Conservation (phyloP, 2,888 invertebrate species). For the Hypomecis punctinalis region DNA sequence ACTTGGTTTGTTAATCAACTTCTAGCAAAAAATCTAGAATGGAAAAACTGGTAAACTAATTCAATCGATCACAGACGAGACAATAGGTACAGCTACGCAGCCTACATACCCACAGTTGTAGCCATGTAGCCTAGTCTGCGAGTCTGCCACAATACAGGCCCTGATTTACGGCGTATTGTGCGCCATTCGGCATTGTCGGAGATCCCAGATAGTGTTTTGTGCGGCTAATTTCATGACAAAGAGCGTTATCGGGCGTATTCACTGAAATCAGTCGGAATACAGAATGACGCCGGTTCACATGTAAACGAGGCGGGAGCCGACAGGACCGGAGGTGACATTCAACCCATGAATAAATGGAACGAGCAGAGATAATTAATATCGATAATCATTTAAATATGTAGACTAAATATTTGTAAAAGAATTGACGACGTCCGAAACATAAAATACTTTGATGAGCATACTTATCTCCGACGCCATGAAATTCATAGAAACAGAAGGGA, state of each 20-base stretch:
- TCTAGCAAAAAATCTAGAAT: too few species aligned
- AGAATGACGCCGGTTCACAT: slow-evolving; percentile 7
- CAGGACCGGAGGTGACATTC: background rate
- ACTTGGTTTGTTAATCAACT: too few species aligned
- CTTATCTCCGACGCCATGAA: too few species aligned
- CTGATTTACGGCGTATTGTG: slow-evolving; percentile 28
- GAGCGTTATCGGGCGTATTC: slow-evolving; percentile 17
- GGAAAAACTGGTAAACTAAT: background rate
- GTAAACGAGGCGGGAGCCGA: too few species aligned
- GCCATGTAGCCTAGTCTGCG: slow-evolving; percentile 9
- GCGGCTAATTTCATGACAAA: slow-evolving; percentile 21
- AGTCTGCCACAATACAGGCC: slow-evolving; percentile 17
- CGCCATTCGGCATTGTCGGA: slow-evolving; percentile 13
- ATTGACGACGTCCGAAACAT: too few species aligned
- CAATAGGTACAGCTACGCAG: background rate
- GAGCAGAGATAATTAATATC: background rate
- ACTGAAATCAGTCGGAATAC: slow-evolving; percentile 14
- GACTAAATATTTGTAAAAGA: too few species aligned
- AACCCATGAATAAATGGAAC: background rate
- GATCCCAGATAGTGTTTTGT: slow-evolving; percentile 27
- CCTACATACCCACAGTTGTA: background rate
- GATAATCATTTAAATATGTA: too few species aligned
- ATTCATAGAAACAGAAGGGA: too few species aligned
- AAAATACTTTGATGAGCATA: too few species aligned
- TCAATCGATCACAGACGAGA: background rate